Evolutionary conservation across 2,113 vertebrate species (phyloP), one percentile per base, ranked within the genome.

Genomic region (Cinclus mexicanus): DNA sequence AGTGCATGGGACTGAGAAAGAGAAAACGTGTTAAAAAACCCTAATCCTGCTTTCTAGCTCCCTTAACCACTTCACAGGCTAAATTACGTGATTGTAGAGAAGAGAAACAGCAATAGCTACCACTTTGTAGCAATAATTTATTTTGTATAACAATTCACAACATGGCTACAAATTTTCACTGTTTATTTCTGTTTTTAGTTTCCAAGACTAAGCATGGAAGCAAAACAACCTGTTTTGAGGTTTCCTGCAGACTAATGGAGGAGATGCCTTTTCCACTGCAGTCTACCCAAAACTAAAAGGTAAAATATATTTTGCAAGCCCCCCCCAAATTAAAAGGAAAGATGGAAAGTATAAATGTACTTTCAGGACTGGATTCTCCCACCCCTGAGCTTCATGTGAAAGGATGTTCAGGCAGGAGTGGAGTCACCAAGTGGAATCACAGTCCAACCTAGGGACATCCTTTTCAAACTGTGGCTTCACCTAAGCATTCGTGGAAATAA

Each of bases 1-100:
- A 67, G 33, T 17, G 67, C 28, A 29, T 6, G 25, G 49, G 39
- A 64, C 57, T 39, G 17, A 61, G 70, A 87, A 53, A 84, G 47
- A 12, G 26, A 57, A 83, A 88, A 71, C 0, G 0, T 33, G 39
- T 37, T 18, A 1, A 57, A 56, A 69, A 10, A 3, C 2, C 31
- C 10, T 13, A 28, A 64, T 57, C 13, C 31, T 71, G 26, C 52
- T 83, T 41, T 76, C 57, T 12, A 53, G 31, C 39, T 86, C 71
- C 59, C 59, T 79, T 64, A 55, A 44, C 35, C 53, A 91, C 28
- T 28, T 55, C 84, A 63, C 39, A 35, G 39, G 24, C 64, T 83
- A 25, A 77, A 56, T 42, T 24, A 33, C 12, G 4, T 0, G 3
- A 42, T 15, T 50, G 24, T 6, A 67, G 33, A 83, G 59, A 14